phyloP scores from a whole-genome alignment of 2,888 invertebrate genomes.

The Palloptera scutellata region DNA sequence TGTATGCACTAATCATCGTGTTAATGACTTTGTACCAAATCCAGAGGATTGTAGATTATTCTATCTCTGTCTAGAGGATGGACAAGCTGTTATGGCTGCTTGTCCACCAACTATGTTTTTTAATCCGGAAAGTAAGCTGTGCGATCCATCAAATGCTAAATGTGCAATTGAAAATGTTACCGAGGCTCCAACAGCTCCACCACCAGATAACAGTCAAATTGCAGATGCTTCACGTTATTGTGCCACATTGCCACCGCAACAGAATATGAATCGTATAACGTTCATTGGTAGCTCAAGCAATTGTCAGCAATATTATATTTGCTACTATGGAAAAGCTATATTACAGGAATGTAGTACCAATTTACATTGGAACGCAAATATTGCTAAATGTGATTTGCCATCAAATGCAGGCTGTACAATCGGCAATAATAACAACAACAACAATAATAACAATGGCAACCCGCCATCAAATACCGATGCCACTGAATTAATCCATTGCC shows the following conservation, averaged over 20 bases:
- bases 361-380: slow-evolving; percentile 58
- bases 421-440: slow-evolving; percentile 10
- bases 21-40: slow-evolving; percentile 56
- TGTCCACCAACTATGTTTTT: slow-evolving; percentile 61
- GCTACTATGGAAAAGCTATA: slow-evolving; percentile 60
- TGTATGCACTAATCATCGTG: slow-evolving; percentile 46
- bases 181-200: not conserved
- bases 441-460: slow-evolving; percentile 5
- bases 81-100: slow-evolving; percentile 51
- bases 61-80: slow-evolving; percentile 54
- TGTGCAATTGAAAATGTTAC: slow-evolving; percentile 39
- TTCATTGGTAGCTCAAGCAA: slow-evolving; percentile 53
- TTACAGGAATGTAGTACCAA: slow-evolving; percentile 55
- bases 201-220: slow-evolving; percentile 32
- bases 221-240: slow-evolving; percentile 47
- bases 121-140: slow-evolving; percentile 55
- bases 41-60: slow-evolving; percentile 54
- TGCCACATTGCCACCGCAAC: slow-evolving; percentile 39
- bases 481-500: slow-evolving; percentile 48
- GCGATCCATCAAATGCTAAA: slow-evolving; percentile 53
- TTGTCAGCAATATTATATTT: slow-evolving; percentile 58
- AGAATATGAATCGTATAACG: slow-evolving; percentile 44
- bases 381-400: slow-evolving; percentile 58
- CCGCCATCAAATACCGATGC: not conserved
- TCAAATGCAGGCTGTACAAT: slow-evolving; percentile 51